Conservation (phyloP, 2,888 invertebrate species). For the Orthonychiurus folsomi region DNA sequence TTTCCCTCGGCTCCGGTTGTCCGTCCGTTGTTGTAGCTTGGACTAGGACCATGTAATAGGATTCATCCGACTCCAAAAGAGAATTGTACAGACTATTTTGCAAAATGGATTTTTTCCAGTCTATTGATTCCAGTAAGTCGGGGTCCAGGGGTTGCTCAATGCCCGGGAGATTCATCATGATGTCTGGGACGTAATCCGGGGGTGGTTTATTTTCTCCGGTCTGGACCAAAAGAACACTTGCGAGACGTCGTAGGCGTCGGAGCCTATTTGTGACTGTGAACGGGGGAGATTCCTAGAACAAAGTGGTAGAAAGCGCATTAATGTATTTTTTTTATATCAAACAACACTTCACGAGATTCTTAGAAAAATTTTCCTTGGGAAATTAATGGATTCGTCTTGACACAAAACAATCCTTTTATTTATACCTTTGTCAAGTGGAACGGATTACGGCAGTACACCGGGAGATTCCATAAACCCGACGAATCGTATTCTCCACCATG, state of each 20-base stretch:
- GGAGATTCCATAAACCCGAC: background rate
- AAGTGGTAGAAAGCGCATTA: background rate
- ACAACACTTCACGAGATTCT: no score
- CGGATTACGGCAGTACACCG: background rate
- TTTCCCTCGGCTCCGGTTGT: background rate
- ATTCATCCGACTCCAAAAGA: background rate
- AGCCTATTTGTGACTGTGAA: background rate
- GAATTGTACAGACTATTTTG: background rate
- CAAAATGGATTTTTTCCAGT: slow-evolving; percentile 5
- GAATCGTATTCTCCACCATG: no score
- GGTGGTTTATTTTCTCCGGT: background rate
- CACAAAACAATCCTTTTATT: background rate
- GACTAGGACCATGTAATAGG: background rate
- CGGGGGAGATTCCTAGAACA: background rate
- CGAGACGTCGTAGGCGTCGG: background rate
- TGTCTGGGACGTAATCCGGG: background rate
- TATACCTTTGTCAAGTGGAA: background rate
- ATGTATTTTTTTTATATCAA: background rate
- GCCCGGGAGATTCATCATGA: background rate
- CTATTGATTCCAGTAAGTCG: background rate
- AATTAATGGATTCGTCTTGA: no score
- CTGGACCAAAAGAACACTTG: background rate
- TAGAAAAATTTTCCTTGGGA: no score
- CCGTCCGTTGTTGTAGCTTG: background rate
- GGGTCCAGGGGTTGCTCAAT: background rate